Base-by-base conservation (phyloP, 1,140 invertebrate species). In the Lucilia sericata region DNA sequence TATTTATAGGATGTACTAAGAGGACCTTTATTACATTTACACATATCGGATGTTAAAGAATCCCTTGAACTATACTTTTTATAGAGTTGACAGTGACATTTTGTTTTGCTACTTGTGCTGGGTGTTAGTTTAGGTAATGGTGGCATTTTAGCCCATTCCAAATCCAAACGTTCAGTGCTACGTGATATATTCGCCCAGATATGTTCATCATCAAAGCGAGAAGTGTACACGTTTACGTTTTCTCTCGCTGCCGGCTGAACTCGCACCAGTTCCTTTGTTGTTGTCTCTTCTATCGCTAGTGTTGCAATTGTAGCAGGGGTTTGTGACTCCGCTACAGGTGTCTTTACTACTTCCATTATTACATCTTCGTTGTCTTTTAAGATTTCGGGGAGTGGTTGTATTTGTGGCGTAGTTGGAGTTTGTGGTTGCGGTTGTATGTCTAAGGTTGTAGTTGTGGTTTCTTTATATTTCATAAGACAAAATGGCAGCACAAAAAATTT, bases 201-300 rank as follows among this genome's bases (percentile, higher is more conserved):
- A 83, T 90, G 87, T 80, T 88, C 88, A 74, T 87, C 86, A 75
- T 89, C 86, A 88, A 74, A 85, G 84, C 84, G 89, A 87, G 86
- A 90, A 90, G 83, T 88, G 89, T 74, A 90, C 89, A 82, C 88
- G 89, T 84, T 90, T 90, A 49, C 88, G 87, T 80, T 89, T 90
- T 86, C 60, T 30, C 10, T 19, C 17, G 8, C 3, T 0, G 5
- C 42, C 42, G 5, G 42, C 42, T 42, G 42, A 42, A 42, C 42
- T 42, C 0, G 5, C 42, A 42, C 42, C 78, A n/a, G 34, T 70
- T 47, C 34, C 36, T 25, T 3, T 19, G 70, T 4, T 8, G 49
- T 74, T 84, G 60, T 74, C 80, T 70, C 80, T n/a, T 65, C 19
- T 4, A 19, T 19, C 42, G 74, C 34, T 30, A 21, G n/a, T 8